Evolutionary conservation across 2,888 invertebrate genomes (phyloP).

Genomic region (Tridacna gigas): DNA sequence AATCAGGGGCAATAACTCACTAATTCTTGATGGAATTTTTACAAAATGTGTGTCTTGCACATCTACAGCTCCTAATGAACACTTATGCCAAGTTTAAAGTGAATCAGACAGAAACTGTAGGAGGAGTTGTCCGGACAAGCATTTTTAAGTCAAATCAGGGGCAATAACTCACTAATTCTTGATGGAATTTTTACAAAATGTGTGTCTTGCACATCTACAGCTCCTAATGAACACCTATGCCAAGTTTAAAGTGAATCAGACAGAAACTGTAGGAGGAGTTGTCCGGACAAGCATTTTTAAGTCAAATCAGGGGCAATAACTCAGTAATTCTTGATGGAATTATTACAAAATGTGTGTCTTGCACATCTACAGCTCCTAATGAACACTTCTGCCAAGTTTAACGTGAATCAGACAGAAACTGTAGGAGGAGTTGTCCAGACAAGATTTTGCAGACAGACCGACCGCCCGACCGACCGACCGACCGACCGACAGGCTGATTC

Average conservation of each 20-base stretch:
- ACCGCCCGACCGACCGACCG: neutral
- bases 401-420: neutral
- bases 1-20: no score
- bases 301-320: neutral
- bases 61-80: no score
- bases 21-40: no score
- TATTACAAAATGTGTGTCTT: neutral
- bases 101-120: no score
- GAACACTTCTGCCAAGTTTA: neutral
- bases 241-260: neutral
- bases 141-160: no score
- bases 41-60: no score
- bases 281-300: neutral
- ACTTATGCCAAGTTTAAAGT: no score
- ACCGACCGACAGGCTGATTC: neutral
- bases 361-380: neutral
- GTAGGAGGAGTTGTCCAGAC: neutral
- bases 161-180: no score
- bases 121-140: no score
- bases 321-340: no score
- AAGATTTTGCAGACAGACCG: neutral
- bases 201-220: neutral
- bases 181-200: no score
- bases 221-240: neutral
- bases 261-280: neutral